Evolutionary conservation across 2,113 vertebrate genomes (phyloP).

Genomic region (Phasianus colchicus): DNA sequence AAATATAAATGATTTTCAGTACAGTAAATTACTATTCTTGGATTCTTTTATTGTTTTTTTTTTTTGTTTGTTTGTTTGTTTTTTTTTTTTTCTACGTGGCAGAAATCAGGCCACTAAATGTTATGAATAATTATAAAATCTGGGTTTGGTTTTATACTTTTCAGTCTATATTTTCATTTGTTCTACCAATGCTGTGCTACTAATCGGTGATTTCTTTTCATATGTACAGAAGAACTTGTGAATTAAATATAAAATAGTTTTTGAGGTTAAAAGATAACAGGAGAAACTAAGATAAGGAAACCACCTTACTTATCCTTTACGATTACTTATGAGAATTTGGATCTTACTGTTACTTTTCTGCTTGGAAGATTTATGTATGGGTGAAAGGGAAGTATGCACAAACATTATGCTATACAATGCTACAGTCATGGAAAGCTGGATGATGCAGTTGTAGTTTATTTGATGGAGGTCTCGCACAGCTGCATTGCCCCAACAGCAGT

Average conservation of each 20-base stretch:
- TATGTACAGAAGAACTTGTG: not conserved
- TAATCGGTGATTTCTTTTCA: not conserved
- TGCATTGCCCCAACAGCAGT: not conserved
- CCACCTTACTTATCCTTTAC: not conserved
- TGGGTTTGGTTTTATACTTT: not conserved
- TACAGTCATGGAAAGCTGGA: not conserved
- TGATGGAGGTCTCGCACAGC: not conserved
- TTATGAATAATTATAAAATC: not conserved
- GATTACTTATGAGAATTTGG: not conserved
- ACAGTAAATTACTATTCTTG: not conserved
- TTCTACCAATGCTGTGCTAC: not conserved
- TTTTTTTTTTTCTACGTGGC: not conserved
- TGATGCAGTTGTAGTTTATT: not conserved
- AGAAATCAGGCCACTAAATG: not conserved
- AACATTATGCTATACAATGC: not conserved
- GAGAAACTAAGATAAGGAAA: not conserved
- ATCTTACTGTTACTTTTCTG: not conserved
- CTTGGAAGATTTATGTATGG: not conserved
- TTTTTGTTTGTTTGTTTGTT: not conserved
- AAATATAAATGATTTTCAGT: not conserved
- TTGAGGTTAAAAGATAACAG: not conserved
- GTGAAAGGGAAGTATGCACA: not conserved
- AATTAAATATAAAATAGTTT: not conserved
- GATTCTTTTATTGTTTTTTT: not conserved
- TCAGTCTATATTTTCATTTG: not conserved